phyloP scores from a whole-genome alignment of 2,888 invertebrate species.

The Diloba caeruleocephala region DNA sequence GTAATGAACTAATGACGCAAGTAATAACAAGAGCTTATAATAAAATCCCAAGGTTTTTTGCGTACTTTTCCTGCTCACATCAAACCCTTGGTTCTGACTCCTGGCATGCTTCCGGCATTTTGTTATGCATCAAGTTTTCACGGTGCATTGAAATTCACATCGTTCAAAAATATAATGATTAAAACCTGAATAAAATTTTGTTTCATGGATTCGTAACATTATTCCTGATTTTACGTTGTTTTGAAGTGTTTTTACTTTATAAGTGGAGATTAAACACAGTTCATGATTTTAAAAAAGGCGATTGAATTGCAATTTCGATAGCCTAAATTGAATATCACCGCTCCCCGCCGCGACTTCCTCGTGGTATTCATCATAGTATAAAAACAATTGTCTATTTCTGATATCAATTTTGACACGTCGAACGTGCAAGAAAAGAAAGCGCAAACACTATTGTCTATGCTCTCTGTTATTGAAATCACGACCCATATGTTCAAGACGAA shows the following conservation, averaged over 20 bases:
- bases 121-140: constrained; percentile 17
- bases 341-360: constrained; percentile 1
- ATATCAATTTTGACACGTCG: constrained; percentile 26
- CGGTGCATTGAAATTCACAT: constrained; percentile 9
- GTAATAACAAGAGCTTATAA: not conserved
- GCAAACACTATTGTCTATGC: constrained; percentile 50
- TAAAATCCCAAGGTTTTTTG: constrained; percentile 17
- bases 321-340: too few species aligned
- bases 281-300: too few species aligned
- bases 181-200: not conserved
- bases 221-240: not conserved
- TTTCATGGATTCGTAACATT: not conserved
- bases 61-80: constrained; percentile 21
- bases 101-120: constrained; percentile 30
- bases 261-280: too few species aligned
- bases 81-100: constrained; percentile 27
- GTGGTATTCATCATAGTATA: constrained; percentile 24
- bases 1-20: too few species aligned
- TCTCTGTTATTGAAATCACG: constrained; percentile 43
- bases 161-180: not conserved
- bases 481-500: constrained; percentile 41
- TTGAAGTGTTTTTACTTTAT: not conserved
- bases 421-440: constrained; percentile 48
- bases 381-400: constrained; percentile 25
- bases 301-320: too few species aligned